A percentile compares a stretch with the other conserved stretches of the same genome.
These are phyloP conservation scores for Phainopepla nitens DNA, from an alignment of 2,113 vertebrate genomes.

Conservation along the genomic window DNA sequence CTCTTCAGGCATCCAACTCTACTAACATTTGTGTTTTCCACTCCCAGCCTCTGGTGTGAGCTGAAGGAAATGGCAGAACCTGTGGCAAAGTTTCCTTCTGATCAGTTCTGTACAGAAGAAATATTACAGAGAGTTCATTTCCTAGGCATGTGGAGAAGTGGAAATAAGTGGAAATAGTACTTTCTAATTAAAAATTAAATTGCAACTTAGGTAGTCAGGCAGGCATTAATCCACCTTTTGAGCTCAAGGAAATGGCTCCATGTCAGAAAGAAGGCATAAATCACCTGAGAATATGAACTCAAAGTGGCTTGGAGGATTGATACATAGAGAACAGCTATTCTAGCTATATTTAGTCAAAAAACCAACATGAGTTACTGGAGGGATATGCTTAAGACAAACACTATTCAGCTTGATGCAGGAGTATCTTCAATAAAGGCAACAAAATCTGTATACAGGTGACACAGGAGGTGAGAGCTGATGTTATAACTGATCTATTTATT, in stretches of 20 bases:
- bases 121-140: neutral
- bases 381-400: neutral
- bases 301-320: neutral
- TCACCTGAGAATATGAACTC: neutral
- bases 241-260: neutral
- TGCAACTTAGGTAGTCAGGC: neutral
- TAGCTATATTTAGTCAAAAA: neutral
- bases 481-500: neutral
- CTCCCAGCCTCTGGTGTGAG: neutral
- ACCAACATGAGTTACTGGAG: neutral
- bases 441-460: neutral
- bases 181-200: slow-evolving; percentile 17
- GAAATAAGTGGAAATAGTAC: neutral
- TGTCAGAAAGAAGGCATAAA: neutral
- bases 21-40: neutral
- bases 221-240: neutral
- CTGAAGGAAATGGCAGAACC: neutral
- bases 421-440: neutral
- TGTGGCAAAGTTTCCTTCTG: neutral
- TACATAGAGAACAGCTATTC: neutral
- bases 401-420: neutral
- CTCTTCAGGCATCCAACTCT: neutral
- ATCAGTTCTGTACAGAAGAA: neutral
- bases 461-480: neutral
- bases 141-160: neutral